Percentiles rank a stretch among this genome's conserved stretches.
Evolutionary conservation across 2,113 vertebrate species (phyloP).

Genomic region (Salminus brasiliensis): DNA sequence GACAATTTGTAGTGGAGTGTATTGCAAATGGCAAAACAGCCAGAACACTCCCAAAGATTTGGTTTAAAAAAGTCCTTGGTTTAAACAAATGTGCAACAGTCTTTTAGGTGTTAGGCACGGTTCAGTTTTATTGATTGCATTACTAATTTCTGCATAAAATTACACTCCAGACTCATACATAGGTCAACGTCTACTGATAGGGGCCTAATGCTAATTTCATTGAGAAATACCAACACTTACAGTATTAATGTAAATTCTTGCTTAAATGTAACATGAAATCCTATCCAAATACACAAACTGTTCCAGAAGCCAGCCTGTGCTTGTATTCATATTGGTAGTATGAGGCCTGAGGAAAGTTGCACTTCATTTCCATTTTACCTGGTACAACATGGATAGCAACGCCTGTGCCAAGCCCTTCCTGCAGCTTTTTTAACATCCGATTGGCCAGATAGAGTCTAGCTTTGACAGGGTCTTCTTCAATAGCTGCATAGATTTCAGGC

Average conservation of each 20-base stretch:
- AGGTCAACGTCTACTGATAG: background rate
- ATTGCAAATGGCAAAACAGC: background rate
- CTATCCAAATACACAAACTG: constrained; percentile 74
- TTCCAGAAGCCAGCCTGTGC: constrained; percentile 74
- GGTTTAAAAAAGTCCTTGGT: background rate
- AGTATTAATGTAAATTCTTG: background rate
- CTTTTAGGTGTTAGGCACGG: background rate
- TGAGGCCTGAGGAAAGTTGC: constrained; percentile 72
- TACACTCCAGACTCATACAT: background rate
- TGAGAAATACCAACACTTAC: background rate
- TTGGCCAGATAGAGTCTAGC: constrained; percentile 69
- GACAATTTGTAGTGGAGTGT: background rate
- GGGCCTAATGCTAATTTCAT: background rate
- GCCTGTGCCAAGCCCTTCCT: constrained; percentile 66
- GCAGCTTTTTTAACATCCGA: constrained; percentile 74
- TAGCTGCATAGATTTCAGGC: constrained; percentile 72
- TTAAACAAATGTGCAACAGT: background rate
- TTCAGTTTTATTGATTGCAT: constrained; percentile 7
- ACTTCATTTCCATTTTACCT: constrained; percentile 70
- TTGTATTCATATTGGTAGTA: constrained; percentile 76
- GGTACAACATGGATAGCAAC: constrained; percentile 74
- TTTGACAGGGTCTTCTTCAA: constrained; percentile 72
- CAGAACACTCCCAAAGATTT: background rate
- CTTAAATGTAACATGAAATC: background rate
- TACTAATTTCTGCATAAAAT: background rate